These are phyloP conservation scores for Philereme vetulata DNA, from an alignment of 2,888 invertebrate genomes.

Conservation along the genomic window DNA sequence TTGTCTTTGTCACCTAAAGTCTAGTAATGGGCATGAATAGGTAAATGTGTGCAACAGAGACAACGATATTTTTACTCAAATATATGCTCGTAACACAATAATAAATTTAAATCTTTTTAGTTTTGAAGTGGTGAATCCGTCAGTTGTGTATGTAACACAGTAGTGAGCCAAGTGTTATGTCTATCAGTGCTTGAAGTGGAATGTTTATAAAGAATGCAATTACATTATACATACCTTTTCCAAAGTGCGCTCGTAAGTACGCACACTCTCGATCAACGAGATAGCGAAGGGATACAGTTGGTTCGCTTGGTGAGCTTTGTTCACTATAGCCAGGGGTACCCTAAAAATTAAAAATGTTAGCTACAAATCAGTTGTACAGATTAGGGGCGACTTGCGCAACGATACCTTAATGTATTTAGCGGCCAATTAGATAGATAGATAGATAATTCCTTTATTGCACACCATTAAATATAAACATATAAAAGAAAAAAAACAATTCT, in stretches of 20 bases:
- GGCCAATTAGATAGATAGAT: no score
- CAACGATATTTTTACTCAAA: no score
- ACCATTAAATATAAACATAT: no score
- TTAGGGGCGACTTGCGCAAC: no score
- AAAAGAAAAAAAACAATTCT: no score
- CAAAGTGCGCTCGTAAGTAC: constrained; percentile 97
- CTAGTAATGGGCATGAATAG: constrained; percentile 9
- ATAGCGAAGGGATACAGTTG: constrained; percentile 99
- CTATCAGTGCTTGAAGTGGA: constrained; percentile 54
- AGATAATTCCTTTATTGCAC: no score
- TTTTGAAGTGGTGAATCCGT: constrained; percentile 14
- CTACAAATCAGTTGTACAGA: no score
- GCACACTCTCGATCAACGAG: constrained; percentile 97
- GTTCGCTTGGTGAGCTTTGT: constrained; percentile 99
- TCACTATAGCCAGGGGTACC: constrained; percentile 98
- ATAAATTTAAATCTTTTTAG: background rate
- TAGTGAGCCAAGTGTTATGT: constrained; percentile 67
- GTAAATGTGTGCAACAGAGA: no score
- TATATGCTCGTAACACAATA: no score
- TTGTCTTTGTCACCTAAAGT: constrained; percentile 17
- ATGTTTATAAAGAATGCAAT: constrained; percentile 29
- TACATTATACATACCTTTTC: constrained; percentile 90
- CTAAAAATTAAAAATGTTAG: constrained; percentile 70
- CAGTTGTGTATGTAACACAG: constrained; percentile 57
- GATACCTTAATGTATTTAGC: no score